phyloP scores from a whole-genome alignment of 2,888 invertebrate genomes.

The Phengaris arion region DNA sequence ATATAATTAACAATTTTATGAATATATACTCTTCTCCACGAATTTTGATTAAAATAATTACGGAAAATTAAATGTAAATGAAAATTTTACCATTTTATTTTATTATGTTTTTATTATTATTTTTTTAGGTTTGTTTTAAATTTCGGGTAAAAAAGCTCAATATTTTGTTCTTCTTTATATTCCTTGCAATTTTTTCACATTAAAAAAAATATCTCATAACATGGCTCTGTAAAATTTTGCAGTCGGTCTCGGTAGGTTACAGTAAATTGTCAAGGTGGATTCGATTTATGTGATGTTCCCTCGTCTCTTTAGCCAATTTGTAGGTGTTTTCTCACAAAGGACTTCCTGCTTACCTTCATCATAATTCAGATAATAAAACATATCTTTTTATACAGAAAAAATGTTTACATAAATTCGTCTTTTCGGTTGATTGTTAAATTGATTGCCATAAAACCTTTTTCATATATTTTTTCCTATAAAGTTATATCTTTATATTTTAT shows the following conservation, averaged over 20 bases:
- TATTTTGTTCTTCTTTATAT: not conserved
- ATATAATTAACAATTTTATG: no score
- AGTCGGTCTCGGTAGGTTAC: conserved; percentile 9
- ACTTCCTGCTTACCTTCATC: conserved; percentile 8
- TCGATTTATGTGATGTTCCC: conserved; percentile 13
- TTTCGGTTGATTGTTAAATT: not conserved
- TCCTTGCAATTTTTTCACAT: not conserved
- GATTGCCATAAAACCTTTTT: not conserved
- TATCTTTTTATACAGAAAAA: not conserved
- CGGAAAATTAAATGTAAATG: no score
- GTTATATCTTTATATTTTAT: no score
- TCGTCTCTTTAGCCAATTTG: conserved; percentile 13
- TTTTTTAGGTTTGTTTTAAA: no score
- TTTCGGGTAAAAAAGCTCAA: no score
- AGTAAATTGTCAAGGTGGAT: conserved; percentile 19
- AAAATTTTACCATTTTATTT: no score
- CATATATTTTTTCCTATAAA: not conserved
- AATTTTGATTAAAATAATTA: no score
- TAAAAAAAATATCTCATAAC: not conserved
- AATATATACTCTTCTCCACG: no score
- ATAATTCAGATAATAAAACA: conserved; percentile 13
- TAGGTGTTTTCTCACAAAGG: not conserved
- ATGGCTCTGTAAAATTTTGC: not conserved
- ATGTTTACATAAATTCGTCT: not conserved
- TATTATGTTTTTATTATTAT: no score